Evolutionary conservation across 1,140 invertebrate genomes (phyloP).

Genomic region (Brevipalpus yothersi): DNA sequence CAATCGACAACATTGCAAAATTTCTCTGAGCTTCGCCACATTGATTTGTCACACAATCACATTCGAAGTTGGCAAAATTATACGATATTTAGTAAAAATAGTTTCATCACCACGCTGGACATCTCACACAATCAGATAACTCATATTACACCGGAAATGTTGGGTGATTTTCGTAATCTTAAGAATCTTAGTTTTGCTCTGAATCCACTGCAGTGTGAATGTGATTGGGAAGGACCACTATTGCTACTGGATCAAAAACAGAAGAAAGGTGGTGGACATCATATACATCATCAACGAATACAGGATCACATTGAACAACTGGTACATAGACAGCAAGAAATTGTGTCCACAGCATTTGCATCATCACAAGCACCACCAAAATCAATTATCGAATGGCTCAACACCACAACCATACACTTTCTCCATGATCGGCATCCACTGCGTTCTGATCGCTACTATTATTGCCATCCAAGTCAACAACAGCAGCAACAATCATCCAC

Average conservation of each 20-base stretch:
- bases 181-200: slow-evolving; percentile 2
- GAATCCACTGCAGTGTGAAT: slow-evolving; percentile 5
- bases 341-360: slow-evolving; percentile 66
- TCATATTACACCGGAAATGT: slow-evolving; percentile 2
- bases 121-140: slow-evolving; percentile 2
- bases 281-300: slow-evolving; percentile 25
- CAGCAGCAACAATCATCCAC: background rate
- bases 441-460: background rate
- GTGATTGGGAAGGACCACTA: background rate
- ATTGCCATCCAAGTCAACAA: background rate
- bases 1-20: background rate
- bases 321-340: slow-evolving; percentile 87
- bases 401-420: background rate
- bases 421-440: background rate
- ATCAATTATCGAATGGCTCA: background rate
- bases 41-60: slow-evolving; percentile 6
- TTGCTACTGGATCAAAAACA: background rate
- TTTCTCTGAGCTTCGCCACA: slow-evolving; percentile 1
- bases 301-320: slow-evolving; percentile 88
- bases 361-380: slow-evolving; percentile 17
- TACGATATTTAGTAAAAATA: slow-evolving; percentile 3
- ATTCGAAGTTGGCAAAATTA: slow-evolving; percentile 4
- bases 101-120: slow-evolving; percentile 4
- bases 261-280: background rate
- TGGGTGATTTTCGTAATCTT: slow-evolving; percentile 4